Evolutionary conservation across 2,797 vertebrate genomes (phyloP).

Genomic region (Onychomys torridus): DNA sequence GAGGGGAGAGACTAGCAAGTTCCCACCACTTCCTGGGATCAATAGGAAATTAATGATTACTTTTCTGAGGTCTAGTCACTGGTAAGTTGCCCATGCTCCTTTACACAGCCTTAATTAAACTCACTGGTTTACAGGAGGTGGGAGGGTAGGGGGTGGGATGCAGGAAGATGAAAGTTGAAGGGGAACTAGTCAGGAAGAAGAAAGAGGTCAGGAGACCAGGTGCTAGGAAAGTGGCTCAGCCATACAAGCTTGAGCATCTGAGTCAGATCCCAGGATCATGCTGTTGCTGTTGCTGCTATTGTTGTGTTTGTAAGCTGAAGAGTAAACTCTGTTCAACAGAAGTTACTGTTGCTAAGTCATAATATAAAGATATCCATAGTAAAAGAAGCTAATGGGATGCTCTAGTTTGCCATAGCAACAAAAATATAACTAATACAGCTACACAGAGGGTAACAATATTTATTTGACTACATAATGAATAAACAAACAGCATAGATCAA

Average conservation of each 20-base stretch:
- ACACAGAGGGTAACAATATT: background rate
- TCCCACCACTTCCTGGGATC: background rate
- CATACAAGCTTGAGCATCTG: too few species aligned
- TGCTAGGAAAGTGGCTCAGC: too few species aligned
- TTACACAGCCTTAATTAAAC: too few species aligned
- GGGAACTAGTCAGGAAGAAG: too few species aligned
- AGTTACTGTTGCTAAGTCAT: background rate
- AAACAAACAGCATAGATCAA: background rate
- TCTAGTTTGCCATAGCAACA: background rate
- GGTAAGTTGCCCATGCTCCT: too few species aligned
- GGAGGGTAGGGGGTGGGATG: too few species aligned
- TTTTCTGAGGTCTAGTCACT: too few species aligned
- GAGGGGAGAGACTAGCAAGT: background rate
- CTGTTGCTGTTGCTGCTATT: too few species aligned
- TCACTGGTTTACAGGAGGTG: too few species aligned
- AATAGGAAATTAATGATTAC: background rate
- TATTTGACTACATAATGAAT: background rate
- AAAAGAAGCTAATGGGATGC: background rate
- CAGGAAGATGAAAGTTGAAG: too few species aligned
- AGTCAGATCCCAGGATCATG: background rate
- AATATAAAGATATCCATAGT: background rate
- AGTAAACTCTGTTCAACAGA: background rate
- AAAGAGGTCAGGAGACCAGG: too few species aligned
- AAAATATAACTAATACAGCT: background rate
- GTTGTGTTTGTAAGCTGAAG: background rate